Conservation (phyloP, 2,797 vertebrate species). For the Menidia menidia region DNA sequence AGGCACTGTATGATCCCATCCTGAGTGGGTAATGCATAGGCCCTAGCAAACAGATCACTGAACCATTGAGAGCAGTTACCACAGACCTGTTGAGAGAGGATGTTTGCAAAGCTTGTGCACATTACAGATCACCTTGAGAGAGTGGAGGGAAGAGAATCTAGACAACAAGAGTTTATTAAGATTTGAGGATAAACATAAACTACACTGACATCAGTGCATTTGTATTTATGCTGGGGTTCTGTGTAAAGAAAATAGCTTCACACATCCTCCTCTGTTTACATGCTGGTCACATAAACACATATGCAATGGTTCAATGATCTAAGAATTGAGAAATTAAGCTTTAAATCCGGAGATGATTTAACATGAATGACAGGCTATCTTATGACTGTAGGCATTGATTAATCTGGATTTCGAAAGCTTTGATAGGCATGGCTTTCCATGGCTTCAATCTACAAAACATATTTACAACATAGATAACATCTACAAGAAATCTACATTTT, state of each 20-base stretch:
- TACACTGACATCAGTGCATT: slow-evolving; percentile 30
- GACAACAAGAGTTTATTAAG: slow-evolving; percentile 10
- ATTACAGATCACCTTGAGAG: slow-evolving; percentile 13
- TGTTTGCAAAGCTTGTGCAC: slow-evolving; percentile 41
- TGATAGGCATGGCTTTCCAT: slow-evolving; percentile 99
- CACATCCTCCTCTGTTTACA: slow-evolving; percentile 59
- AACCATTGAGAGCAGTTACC: slow-evolving; percentile 61
- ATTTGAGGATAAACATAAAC: too few species aligned
- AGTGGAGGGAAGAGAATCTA: slow-evolving; percentile 39
- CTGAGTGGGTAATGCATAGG: slow-evolving; percentile 87
- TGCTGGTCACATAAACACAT: slow-evolving; percentile 58
- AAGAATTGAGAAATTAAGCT: slow-evolving; percentile 77
- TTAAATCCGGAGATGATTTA: slow-evolving; percentile 91
- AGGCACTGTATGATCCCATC: slow-evolving; percentile 87
- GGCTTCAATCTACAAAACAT: slow-evolving; percentile 99
- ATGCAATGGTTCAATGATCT: slow-evolving; percentile 71
- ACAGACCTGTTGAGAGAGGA: slow-evolving; percentile 48
- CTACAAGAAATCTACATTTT: slow-evolving; percentile 99
- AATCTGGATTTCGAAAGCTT: slow-evolving; percentile 98
- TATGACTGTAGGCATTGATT: slow-evolving; percentile 90
- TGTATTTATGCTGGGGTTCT: slow-evolving; percentile 28
- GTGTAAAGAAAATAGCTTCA: slow-evolving; percentile 24
- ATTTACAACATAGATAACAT: slow-evolving; percentile 99
- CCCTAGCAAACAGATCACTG: slow-evolving; percentile 85
- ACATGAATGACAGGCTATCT: slow-evolving; percentile 83